phyloP scores from a whole-genome alignment of 1,140 invertebrate species.

The Matsumurasca onukii region DNA sequence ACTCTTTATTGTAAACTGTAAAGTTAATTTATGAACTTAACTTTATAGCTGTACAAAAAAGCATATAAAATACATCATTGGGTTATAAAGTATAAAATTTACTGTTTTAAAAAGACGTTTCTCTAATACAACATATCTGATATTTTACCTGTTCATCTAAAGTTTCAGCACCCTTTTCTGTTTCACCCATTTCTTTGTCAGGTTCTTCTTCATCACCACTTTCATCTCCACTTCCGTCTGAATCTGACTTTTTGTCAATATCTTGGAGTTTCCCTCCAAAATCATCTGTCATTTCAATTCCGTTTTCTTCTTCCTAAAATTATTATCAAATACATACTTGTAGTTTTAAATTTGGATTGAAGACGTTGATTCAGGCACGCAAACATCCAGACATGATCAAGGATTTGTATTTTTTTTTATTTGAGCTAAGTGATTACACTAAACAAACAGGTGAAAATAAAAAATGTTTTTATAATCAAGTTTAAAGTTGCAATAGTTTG shows the following conservation, averaged over 20 bases:
- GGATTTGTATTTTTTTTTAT: too few relatives aligned
- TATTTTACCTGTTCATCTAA: conserved; percentile 55
- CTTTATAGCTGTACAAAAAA: background rate
- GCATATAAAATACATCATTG: background rate
- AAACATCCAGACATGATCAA: too few relatives aligned
- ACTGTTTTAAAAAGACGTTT: background rate
- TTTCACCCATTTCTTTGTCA: conserved; percentile 96
- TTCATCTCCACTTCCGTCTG: conserved; percentile 60
- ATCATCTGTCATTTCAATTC: conserved; percentile 92
- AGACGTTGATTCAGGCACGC: too few relatives aligned
- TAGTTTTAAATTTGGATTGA: too few relatives aligned
- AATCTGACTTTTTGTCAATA: conserved; percentile 66
- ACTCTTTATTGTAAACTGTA: too few relatives aligned
- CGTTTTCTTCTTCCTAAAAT: conserved; percentile 81
- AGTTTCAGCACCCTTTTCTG: conserved; percentile 78
- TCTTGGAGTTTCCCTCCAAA: conserved; percentile 87
- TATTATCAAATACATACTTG: too few relatives aligned
- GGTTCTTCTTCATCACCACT: conserved; percentile 64
- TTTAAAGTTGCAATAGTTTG: too few relatives aligned
- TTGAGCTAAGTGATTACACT: too few relatives aligned
- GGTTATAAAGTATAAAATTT: background rate
- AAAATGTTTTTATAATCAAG: too few relatives aligned
- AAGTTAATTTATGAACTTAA: too few relatives aligned
- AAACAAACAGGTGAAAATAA: too few relatives aligned
- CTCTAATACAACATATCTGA: background rate